A percentile compares a stretch with the other conserved stretches of the same genome.
These are phyloP conservation scores for Coregonus clupeaformis DNA, from an alignment of 2,113 vertebrate genomes.

Conservation along the genomic window DNA sequence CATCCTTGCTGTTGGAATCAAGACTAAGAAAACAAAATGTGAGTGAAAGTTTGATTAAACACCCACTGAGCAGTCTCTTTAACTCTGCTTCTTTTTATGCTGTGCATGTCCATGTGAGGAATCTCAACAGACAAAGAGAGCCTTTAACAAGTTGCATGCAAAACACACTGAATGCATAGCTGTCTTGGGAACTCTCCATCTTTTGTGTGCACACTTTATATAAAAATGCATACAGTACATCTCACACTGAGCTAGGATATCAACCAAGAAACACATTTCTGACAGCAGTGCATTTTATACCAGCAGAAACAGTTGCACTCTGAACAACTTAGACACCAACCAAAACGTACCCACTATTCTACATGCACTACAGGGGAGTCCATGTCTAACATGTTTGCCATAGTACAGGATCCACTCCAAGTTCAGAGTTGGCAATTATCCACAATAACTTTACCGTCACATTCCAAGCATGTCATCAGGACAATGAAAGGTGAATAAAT, in stretches of 20 bases:
- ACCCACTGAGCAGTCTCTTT: conserved; percentile 48
- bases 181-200: background rate
- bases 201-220: background rate
- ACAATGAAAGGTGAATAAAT: conserved; percentile 79
- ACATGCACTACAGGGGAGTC: conserved; percentile 41
- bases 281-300: too few species aligned
- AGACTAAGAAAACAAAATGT: conserved; percentile 43
- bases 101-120: conserved; percentile 52
- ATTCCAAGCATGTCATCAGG: conserved; percentile 72
- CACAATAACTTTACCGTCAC: conserved; percentile 60
- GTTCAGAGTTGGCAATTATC: conserved; percentile 43
- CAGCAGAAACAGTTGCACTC: too few species aligned
- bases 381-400: conserved; percentile 16
- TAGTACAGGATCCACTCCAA: conserved; percentile 36
- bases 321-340: background rate
- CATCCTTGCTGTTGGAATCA: conserved; percentile 30
- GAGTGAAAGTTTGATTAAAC: conserved; percentile 53
- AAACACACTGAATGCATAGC: conserved; percentile 50
- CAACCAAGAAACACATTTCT: too few species aligned
- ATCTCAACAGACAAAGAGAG: conserved; percentile 14
- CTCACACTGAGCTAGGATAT: background rate
- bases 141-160: conserved; percentile 56
- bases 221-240: background rate
- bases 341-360: conserved; percentile 74
- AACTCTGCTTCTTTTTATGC: conserved; percentile 60